Evolutionary conservation across 2,797 vertebrate genomes (phyloP), one percentile per base, ranked within the genome.

Genomic region (Coregonus ussuriensis): DNA sequence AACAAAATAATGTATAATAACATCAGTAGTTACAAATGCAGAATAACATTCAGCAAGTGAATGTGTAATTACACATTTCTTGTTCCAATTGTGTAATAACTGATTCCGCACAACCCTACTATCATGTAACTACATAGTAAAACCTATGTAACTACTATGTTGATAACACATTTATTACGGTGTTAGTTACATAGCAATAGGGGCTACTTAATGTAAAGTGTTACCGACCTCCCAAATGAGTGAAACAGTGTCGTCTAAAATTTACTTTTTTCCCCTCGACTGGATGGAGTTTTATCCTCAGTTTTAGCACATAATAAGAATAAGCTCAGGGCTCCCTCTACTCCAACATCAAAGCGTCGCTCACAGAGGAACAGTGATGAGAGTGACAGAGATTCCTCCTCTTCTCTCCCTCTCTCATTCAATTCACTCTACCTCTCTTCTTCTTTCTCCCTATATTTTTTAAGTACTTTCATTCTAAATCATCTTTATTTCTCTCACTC

Each of bases 341-440:
- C 6, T 59, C 15, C 56, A 59, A 70, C n/a, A 18, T 41, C 37
- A 47, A 69, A 69, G 35, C 16, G 0, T 37, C n/a, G 1, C 68
- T 41, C 68, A 70, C 37, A 69, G 67, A 37, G 35, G 35, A 69
- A 37, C 16, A 69, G 67, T 15, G 15, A 68, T 37, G 66, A 69
- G 67, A 21, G 9, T 13, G 33, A 18, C 68, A 70, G 37, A 41
- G 47, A n/a, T 70, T 70, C 37, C 68, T 47, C 37, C 18, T 1
- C 37, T 21, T 56, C 66, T 70, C 35, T 70, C 67, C 16, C 15
- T 47, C 66, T 18, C 15, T 69, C 67, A 9, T 15, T 41, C 33
- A 56, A 11, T 33, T 47, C 5, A 35, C 31, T 35, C 29, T 35
- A 13, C 31, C 66, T 68, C 66, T 68, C 14, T 68, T 11, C 31